Conservation (phyloP, 2,888 invertebrate genomes). For the Acanthoscelides obtectus region DNA sequence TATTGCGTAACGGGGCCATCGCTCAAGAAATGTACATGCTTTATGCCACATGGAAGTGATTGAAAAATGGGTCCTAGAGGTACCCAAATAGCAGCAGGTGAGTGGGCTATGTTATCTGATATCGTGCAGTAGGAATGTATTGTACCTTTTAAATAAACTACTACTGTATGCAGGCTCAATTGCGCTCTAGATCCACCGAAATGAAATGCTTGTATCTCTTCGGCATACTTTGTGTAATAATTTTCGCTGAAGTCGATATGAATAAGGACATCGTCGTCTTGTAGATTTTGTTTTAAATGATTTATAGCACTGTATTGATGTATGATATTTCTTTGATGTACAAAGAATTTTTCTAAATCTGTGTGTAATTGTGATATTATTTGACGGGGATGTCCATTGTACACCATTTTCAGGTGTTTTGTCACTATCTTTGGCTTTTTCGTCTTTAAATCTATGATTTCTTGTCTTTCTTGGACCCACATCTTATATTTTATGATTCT, state of each 20-base stretch:
- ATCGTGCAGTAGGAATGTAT: neutral
- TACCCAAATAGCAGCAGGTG: conserved; percentile 11
- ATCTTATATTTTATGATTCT: no score
- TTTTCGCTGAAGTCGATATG: conserved; percentile 25
- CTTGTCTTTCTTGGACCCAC: no score
- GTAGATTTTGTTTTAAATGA: conserved; percentile 11
- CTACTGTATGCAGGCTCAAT: conserved; percentile 7
- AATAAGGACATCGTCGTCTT: conserved; percentile 15
- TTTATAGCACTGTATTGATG: no score
- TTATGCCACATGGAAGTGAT: conserved; percentile 4
- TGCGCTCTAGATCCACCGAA: conserved; percentile 20
- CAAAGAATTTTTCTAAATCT: neutral
- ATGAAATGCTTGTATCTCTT: conserved; percentile 22
- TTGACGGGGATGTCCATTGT: no score
- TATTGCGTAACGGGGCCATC: conserved; percentile 6
- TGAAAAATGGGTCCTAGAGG: conserved; percentile 9
- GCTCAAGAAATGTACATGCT: conserved; percentile 4
- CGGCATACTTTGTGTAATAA: conserved; percentile 16
- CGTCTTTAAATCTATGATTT: no score
- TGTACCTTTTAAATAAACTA: neutral
- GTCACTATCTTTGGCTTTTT: no score
- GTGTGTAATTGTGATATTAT: neutral
- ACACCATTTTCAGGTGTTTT: no score
- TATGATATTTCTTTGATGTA: conserved; percentile 3
- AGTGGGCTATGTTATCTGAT: conserved; percentile 6